These are phyloP conservation scores for Motacilla tschutschensis DNA, from an alignment of 2,113 vertebrate genomes.

Conservation along the genomic window DNA sequence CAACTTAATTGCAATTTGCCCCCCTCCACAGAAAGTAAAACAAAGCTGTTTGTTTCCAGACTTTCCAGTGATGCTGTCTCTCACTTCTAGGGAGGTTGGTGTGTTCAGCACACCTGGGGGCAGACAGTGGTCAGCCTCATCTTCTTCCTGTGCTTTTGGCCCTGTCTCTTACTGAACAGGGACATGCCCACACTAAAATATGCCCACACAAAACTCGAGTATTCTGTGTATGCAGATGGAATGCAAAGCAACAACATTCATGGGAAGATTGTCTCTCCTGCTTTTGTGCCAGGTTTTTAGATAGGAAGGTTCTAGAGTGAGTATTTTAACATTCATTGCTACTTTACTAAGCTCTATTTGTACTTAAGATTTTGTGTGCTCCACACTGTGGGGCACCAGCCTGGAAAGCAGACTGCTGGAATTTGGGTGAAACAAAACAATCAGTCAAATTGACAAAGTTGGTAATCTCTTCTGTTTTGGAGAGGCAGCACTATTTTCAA, in stretches of 20 bases:
- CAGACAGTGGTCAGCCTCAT: not conserved
- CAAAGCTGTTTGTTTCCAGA: not conserved
- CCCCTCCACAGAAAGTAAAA: not conserved
- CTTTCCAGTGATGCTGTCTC: not conserved
- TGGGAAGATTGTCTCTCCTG: not conserved
- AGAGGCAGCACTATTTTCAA: not conserved
- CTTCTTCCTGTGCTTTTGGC: not conserved
- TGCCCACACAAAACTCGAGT: not conserved
- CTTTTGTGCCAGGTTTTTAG: rapidly evolving
- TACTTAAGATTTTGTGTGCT: not conserved
- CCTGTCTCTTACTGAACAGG: not conserved
- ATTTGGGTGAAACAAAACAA: not conserved
- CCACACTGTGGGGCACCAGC: not conserved
- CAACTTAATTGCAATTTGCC: not conserved
- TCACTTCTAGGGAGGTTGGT: not conserved
- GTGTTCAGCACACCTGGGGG: not conserved
- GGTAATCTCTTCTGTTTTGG: not conserved
- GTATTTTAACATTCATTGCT: not conserved
- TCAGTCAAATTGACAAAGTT: not conserved
- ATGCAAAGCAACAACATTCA: not conserved
- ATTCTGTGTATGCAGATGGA: not conserved
- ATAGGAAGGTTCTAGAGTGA: not conserved
- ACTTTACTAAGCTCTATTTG: not conserved
- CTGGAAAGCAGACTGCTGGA: not conserved
- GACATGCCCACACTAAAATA: not conserved